phyloP scores from a whole-genome alignment of 2,888 invertebrate genomes.

The Agrochola macilenta region DNA sequence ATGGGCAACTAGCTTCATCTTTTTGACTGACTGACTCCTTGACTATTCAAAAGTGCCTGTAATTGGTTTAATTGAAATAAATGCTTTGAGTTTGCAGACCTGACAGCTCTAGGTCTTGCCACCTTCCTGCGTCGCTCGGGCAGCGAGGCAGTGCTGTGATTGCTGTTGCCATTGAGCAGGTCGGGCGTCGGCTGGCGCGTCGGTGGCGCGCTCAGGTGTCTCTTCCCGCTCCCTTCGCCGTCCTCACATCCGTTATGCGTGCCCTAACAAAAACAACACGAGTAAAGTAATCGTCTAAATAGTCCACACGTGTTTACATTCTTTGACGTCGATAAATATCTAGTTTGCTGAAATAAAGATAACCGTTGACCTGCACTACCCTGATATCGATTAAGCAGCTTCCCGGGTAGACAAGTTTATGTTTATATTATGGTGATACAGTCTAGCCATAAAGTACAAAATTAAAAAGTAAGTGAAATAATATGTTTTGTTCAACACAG shows the following conservation, averaged over 20 bases:
- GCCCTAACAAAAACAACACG: conserved; percentile 71
- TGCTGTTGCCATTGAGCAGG: conserved; percentile 87
- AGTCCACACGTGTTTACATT: conserved; percentile 38
- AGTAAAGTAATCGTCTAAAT: conserved; percentile 49
- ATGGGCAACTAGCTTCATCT: neutral
- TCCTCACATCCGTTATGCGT: conserved; percentile 81
- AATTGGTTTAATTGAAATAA: neutral
- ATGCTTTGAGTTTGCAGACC: conserved; percentile 68
- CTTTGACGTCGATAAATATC: conserved; percentile 38
- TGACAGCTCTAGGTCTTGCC: conserved; percentile 80
- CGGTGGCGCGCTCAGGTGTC: conserved; percentile 86
- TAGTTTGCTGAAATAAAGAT: conserved; percentile 62
- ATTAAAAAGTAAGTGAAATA: conserved; percentile 2
- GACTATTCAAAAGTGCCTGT: neutral
- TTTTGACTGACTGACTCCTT: neutral
- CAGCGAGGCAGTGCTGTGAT: conserved; percentile 87
- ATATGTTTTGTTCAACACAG: conserved; percentile 3
- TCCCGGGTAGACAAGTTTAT: conserved; percentile 38
- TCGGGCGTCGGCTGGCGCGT: conserved; percentile 87
- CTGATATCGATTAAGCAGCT: conserved; percentile 47
- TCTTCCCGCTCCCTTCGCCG: conserved; percentile 82
- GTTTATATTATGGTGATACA: conserved; percentile 20
- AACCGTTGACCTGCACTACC: conserved; percentile 55
- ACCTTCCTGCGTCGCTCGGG: conserved; percentile 87
- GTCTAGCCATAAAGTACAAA: conserved; percentile 14